phyloP scores from a whole-genome alignment of 2,888 invertebrate genomes.

The Sphecodes monilicornis region DNA sequence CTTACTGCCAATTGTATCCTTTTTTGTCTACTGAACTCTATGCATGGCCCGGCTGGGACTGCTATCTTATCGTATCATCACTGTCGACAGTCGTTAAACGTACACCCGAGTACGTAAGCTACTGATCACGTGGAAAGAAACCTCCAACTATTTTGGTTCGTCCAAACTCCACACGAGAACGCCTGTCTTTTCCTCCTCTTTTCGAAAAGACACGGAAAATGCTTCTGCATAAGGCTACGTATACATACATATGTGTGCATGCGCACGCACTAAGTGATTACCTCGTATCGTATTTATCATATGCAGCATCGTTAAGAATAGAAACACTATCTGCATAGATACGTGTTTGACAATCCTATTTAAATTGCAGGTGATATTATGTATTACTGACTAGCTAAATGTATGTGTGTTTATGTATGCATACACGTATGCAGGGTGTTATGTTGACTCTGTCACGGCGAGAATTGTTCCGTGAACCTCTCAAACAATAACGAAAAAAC shows the following conservation, averaged over 20 bases:
- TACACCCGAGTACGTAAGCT: background rate
- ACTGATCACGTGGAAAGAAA: background rate
- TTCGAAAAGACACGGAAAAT: slow-evolving; percentile 6
- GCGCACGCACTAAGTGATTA: slow-evolving; percentile 46
- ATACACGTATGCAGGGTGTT: background rate
- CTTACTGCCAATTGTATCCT: background rate
- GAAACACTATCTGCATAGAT: slow-evolving; percentile 72
- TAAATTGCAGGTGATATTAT: slow-evolving; percentile 83
- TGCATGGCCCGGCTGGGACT: background rate
- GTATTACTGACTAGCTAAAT: slow-evolving; percentile 58
- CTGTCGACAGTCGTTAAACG: background rate
- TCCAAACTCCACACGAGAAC: slow-evolving; percentile 10
- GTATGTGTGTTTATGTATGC: slow-evolving; percentile 20
- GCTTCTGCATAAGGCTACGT: slow-evolving; percentile 27
- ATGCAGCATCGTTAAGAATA: slow-evolving; percentile 57
- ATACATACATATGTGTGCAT: slow-evolving; percentile 39
- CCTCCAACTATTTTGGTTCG: slow-evolving; percentile 24
- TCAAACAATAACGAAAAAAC: background rate
- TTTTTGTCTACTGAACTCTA: background rate
- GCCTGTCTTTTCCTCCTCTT: background rate
- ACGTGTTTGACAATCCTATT: slow-evolving; percentile 83
- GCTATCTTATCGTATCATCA: background rate
- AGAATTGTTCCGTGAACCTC: background rate
- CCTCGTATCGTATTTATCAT: slow-evolving; percentile 55
- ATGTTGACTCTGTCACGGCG: background rate